Conservation (phyloP, 92 coral and sea anemone species). For the Galaxea fascicularis region DNA sequence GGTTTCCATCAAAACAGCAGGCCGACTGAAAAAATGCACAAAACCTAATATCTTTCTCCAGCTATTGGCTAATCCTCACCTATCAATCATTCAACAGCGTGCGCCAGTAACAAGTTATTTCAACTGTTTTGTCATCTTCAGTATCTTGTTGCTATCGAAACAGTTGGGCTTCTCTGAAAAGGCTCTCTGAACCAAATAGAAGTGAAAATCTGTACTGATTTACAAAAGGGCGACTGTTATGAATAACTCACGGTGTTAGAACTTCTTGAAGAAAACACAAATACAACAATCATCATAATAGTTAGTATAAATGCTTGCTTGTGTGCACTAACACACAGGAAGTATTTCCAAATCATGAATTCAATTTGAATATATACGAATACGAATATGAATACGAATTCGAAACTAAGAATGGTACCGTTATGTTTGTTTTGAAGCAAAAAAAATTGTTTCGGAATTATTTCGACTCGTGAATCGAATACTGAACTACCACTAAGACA, state of each 20-base stretch:
- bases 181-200: not conserved
- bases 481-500: not conserved
- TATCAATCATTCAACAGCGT: not conserved
- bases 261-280: constrained; percentile 18
- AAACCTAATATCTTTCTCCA: not conserved
- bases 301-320: not conserved
- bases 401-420: not conserved
- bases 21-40: constrained; percentile 25
- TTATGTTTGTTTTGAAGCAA: not conserved
- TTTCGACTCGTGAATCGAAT: not conserved
- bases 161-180: not conserved
- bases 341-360: not conserved
- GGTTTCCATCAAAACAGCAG: constrained; percentile 27
- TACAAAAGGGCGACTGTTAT: not conserved
- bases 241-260: not conserved
- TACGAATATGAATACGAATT: not conserved
- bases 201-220: not conserved
- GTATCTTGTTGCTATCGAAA: not conserved
- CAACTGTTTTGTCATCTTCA: not conserved
- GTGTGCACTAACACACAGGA: not conserved
- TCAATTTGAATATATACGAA: not conserved
- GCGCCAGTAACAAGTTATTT: not conserved
- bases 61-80: constrained; percentile 5
- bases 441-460: not conserved
- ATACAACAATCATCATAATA: not conserved